Conservation (phyloP, 2,888 invertebrate genomes). For the Clunio marinus region DNA sequence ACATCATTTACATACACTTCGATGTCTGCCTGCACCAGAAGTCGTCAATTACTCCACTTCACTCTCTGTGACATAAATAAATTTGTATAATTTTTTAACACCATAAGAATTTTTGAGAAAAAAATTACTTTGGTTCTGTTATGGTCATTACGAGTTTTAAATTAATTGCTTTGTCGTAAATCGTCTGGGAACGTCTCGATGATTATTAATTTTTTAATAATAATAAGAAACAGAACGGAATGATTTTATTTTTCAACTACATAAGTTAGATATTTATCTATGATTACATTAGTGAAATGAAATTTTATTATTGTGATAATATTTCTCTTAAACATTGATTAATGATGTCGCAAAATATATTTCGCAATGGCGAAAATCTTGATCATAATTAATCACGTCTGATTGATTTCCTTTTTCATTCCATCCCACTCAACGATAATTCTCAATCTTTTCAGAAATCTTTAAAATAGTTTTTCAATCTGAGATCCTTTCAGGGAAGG, state of each 20-base stretch:
- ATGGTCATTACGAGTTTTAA: background rate
- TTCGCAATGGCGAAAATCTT: background rate
- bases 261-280: background rate
- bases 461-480: background rate
- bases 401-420: background rate
- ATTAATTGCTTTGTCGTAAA: background rate
- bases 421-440: background rate
- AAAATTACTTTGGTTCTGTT: background rate
- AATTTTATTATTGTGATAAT: background rate
- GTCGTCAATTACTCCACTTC: background rate
- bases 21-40: background rate
- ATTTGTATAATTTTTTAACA: background rate
- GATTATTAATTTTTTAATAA: no score
- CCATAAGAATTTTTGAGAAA: slow-evolving; percentile 1
- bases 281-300: slow-evolving; percentile 2
- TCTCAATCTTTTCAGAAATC: background rate
- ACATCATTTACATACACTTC: background rate
- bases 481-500: background rate
- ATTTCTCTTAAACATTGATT: background rate
- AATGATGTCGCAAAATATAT: slow-evolving; percentile 9
- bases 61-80: background rate
- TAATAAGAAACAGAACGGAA: background rate
- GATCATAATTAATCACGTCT: slow-evolving; percentile 2
- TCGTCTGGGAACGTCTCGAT: background rate
- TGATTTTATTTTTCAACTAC: background rate